A percentile compares a stretch with the other conserved stretches of the same genome.
Evolutionary conservation across 2,113 vertebrate genomes (phyloP).

Genomic region (Ochotona curzoniae): DNA sequence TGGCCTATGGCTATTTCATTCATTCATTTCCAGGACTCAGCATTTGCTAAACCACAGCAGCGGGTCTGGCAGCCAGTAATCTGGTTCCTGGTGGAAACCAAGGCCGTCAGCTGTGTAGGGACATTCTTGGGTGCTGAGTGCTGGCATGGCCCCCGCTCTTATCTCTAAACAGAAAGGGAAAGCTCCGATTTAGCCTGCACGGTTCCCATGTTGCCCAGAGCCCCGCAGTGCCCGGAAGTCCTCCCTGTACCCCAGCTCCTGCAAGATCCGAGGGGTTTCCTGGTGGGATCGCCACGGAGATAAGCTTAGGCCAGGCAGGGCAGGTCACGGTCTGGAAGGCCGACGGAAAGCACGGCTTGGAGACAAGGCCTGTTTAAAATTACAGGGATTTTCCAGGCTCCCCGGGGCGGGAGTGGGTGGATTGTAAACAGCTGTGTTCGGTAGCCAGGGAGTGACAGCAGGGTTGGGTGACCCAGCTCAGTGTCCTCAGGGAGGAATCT

Average conservation of each 20-base stretch:
- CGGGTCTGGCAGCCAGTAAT: conserved; percentile 34
- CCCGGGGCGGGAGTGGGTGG: neutral
- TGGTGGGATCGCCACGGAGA: neutral
- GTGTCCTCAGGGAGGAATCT: neutral
- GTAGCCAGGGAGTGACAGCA: neutral
- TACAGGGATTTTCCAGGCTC: conserved; percentile 52
- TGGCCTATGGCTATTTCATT: neutral
- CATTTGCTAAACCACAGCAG: neutral
- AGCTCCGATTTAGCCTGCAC: conserved; percentile 69
- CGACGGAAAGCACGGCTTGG: neutral
- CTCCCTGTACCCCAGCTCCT: neutral
- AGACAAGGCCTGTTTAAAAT: conserved; percentile 1
- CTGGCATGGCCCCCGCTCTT: conserved; percentile 73
- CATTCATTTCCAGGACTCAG: conserved; percentile 59
- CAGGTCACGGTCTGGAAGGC: neutral
- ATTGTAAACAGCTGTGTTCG: conserved; percentile 45
- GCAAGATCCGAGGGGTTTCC: neutral
- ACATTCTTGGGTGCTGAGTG: conserved; percentile 76
- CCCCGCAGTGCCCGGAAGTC: neutral
- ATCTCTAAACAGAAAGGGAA: conserved; percentile 74
- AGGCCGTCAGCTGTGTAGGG: conserved; percentile 72
- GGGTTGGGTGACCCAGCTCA: neutral
- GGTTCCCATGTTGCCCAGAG: neutral
- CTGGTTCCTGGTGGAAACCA: conserved; percentile 52
- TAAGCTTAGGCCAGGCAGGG: neutral